Evolutionary conservation across 2,113 vertebrate species (phyloP).

Genomic region (Cyprinodon brontotheroides): DNA sequence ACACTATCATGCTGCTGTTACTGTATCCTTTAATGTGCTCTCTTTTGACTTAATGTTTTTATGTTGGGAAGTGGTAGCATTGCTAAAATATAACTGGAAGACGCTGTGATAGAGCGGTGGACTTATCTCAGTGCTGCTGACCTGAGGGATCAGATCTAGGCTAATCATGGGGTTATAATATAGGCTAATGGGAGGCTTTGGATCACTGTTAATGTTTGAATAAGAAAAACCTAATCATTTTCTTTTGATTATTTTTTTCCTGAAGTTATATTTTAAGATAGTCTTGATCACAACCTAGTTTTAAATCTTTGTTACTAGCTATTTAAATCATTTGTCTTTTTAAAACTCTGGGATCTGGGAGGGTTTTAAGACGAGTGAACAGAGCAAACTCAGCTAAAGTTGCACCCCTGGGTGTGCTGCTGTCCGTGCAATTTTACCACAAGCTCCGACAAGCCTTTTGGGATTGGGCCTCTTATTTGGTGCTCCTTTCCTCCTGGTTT

Average conservation of each 20-base stretch:
- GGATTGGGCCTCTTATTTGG: slow-evolving; percentile 45
- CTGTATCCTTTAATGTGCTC: slow-evolving; percentile 65
- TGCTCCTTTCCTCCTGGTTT: slow-evolving; percentile 32
- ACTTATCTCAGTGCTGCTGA: slow-evolving; percentile 40
- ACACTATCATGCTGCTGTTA: slow-evolving; percentile 58
- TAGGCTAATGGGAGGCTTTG: not conserved
- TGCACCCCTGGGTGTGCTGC: slow-evolving; percentile 65
- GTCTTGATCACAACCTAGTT: not conserved
- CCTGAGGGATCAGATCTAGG: slow-evolving; percentile 42
- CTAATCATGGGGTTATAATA: slow-evolving; percentile 37
- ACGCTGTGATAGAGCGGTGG: slow-evolving; percentile 15
- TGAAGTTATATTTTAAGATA: not conserved
- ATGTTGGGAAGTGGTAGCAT: slow-evolving; percentile 37
- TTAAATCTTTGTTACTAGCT: not conserved
- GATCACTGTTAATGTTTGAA: not conserved
- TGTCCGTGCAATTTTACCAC: slow-evolving; percentile 68
- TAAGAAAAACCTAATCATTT: not conserved
- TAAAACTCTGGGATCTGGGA: slow-evolving; percentile 37
- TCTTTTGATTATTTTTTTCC: not conserved
- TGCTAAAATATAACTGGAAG: slow-evolving; percentile 26
- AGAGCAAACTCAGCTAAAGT: slow-evolving; percentile 56
- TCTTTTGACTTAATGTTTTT: slow-evolving; percentile 53
- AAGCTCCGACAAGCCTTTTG: slow-evolving; percentile 73
- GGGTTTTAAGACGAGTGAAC: slow-evolving; percentile 66
- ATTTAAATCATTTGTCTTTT: slow-evolving; percentile 38